Evolutionary conservation across 92 coral and sea anemone species (phyloP).

Genomic region (Palythoa grandis): DNA sequence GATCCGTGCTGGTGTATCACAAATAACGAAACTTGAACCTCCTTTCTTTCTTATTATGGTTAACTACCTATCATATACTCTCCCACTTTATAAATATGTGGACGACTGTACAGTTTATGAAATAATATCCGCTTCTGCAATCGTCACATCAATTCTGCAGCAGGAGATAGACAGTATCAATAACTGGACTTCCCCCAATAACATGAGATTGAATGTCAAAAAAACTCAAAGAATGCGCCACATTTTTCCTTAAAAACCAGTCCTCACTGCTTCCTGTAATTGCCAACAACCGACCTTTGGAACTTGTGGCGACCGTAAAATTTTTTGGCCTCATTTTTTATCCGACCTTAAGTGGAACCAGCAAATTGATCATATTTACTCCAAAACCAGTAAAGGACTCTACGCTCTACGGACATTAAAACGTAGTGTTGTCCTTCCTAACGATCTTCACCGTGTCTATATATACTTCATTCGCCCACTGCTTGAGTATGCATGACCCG

Average conservation of each 20-base stretch:
- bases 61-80: conserved; percentile 19
- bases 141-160: conserved; percentile 30
- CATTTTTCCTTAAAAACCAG: background rate
- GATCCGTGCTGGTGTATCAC: conserved; percentile 43
- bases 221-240: conserved; percentile 30
- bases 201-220: conserved; percentile 43
- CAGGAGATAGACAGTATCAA: conserved; percentile 41
- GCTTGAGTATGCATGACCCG: conserved; percentile 50
- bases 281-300: conserved; percentile 1
- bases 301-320: background rate
- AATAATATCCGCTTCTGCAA: conserved; percentile 19
- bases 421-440: background rate
- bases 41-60: conserved; percentile 58
- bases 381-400: conserved; percentile 37
- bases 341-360: conserved; percentile 38
- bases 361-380: conserved; percentile 27
- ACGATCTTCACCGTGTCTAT: conserved; percentile 16
- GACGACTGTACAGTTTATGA: conserved; percentile 54
- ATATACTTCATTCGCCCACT: conserved; percentile 20
- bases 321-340: conserved; percentile 11
- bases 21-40: conserved; percentile 55
- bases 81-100: conserved; percentile 53
- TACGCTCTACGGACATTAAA: conserved; percentile 27
- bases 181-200: conserved; percentile 50
- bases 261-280: conserved; percentile 22